A percentile compares a stretch with the other conserved stretches of the same genome.
Evolutionary conservation across 2,888 invertebrate species (phyloP).

Genomic region (Eristalis intricaria): DNA sequence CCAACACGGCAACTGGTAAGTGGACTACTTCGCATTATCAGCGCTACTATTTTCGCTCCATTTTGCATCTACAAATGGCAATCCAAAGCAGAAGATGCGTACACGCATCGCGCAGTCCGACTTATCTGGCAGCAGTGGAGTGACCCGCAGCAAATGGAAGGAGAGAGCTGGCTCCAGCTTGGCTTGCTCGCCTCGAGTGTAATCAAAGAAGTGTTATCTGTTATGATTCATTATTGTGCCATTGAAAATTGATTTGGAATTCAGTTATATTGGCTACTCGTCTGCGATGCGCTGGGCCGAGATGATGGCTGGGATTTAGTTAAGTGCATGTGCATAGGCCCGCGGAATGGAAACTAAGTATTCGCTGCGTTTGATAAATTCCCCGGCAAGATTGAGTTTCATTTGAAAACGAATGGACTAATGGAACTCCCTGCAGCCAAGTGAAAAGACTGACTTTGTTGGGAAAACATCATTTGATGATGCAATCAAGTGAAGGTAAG

Average conservation of each 20-base stretch:
- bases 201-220: constrained; percentile 69
- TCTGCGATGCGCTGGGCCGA: background rate
- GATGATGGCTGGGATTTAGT: background rate
- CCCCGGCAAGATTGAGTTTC: background rate
- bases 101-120: background rate
- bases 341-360: background rate
- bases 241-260: constrained; percentile 59
- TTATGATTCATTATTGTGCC: constrained; percentile 68
- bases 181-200: constrained; percentile 32
- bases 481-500: background rate
- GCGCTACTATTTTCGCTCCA: constrained; percentile 47
- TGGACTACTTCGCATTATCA: constrained; percentile 46
- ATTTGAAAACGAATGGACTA: background rate
- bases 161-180: background rate
- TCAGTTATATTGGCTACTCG: constrained; percentile 40
- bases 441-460: background rate
- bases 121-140: background rate
- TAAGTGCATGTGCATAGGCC: background rate
- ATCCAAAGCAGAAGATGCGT: constrained; percentile 20
- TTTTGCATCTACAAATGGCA: constrained; percentile 36
- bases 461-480: background rate
- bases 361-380: background rate
- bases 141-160: background rate
- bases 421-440: background rate
- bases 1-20: constrained; percentile 34